phyloP scores from a whole-genome alignment of 2,113 vertebrate species.

The Gymnobelideus leadbeateri region DNA sequence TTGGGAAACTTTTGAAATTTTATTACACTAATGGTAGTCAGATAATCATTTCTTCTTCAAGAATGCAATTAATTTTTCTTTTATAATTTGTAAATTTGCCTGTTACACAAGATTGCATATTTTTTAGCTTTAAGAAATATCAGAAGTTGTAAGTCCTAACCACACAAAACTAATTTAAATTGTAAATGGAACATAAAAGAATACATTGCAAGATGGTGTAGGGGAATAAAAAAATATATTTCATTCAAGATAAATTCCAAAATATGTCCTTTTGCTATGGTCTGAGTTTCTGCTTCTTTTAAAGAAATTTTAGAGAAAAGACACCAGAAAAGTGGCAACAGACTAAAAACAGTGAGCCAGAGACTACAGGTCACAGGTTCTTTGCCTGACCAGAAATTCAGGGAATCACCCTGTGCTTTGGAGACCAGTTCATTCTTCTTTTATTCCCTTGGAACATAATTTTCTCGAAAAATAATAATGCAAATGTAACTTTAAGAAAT shows the following conservation, averaged over 20 bases:
- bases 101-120: background rate
- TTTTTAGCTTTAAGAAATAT: conserved; percentile 12
- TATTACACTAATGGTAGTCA: background rate
- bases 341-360: background rate
- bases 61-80: background rate
- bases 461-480: background rate
- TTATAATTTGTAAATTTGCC: conserved; percentile 27
- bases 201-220: background rate
- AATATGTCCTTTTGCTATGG: background rate
- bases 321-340: background rate
- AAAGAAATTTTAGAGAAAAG: background rate
- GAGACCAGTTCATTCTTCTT: background rate
- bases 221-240: background rate
- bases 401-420: background rate
- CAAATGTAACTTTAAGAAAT: background rate
- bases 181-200: background rate
- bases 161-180: background rate
- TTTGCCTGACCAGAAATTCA: background rate
- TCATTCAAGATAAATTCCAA: background rate
- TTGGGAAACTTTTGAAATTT: background rate
- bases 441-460: background rate
- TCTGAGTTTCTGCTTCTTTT: background rate
- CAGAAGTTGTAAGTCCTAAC: background rate
- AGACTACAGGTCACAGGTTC: background rate
- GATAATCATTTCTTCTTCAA: conserved; percentile 22